Evolutionary conservation across 2,113 vertebrate genomes (phyloP), one percentile per base, ranked within the genome.

Genomic region (Phaethon lepturus): DNA sequence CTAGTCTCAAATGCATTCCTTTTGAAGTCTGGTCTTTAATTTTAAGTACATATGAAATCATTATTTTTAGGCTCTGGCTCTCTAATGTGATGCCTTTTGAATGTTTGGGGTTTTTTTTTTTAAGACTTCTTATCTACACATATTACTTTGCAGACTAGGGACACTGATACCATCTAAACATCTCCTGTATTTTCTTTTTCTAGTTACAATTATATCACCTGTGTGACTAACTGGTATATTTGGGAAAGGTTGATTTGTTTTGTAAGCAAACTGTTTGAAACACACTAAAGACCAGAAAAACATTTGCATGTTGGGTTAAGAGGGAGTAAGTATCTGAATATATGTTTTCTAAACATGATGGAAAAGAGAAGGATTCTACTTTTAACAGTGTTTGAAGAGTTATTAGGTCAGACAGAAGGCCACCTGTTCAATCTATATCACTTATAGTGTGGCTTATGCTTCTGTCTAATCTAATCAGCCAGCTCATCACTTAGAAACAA

Each of bases 401-500:
- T 24, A 19, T 13, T 3, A 55, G 35, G 63, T 71, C 60, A 71
- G 69, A 62, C 63, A 19, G 19, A 73, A 66, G 68, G 66, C 90
- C 88, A 94, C 83, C 94, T 95, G 91, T 86, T 94, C 89, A 66
- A 50, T 92, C 73, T 74, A 0, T 63, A 11, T 86, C 49, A 53
- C 44, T 92, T 83, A 60, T 35, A 76, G n/a, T 6, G 2, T 1
- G 13, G 29, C 38, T 97, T 93, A 80, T 10, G 18, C 52, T 92
- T 88, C 60, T 92, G 85, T 94, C 89, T 88, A 50, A 64, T 79
- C 95, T 90, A n/a, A 85, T 97, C 72, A 90, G 87, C 31, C 69
- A 69, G n/a, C 35, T 19, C 17, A 77, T 93, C 66, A 52, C 63
- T 92, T 77, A 80, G 47, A 29, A 91, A 47, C 76, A 78, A 40